phyloP scores from a whole-genome alignment of 1,140 invertebrate species.

The Sycobia sp. region DNA sequence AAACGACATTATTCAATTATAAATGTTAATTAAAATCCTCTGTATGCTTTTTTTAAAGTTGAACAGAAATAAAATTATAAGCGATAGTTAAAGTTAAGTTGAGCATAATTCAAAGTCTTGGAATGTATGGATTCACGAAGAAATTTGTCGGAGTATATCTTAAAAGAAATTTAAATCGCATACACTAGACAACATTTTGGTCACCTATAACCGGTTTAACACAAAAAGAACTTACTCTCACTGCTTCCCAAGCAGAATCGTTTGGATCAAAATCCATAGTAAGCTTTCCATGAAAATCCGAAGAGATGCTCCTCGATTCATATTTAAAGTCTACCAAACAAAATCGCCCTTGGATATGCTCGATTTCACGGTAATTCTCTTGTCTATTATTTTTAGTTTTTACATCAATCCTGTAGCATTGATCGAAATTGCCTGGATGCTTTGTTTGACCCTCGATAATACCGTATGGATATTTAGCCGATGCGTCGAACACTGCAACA shows the following conservation, averaged over 20 bases:
- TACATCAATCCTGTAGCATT: constrained; percentile 39
- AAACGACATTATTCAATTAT: no score
- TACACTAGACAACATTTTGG: no score
- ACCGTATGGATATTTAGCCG: constrained; percentile 41
- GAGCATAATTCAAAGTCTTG: no score
- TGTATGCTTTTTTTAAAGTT: no score
- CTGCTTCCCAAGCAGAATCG: constrained; percentile 47
- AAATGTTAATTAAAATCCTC: no score
- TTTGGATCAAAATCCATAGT: constrained; percentile 43
- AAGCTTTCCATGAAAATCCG: constrained; percentile 27
- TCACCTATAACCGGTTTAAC: no score
- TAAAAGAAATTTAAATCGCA: no score
- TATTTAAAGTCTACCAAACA: constrained; percentile 47
- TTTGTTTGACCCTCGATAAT: constrained; percentile 39
- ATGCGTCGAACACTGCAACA: constrained; percentile 44
- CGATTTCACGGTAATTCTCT: background rate
- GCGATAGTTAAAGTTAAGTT: no score
- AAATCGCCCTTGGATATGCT: constrained; percentile 44
- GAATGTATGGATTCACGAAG: no score
- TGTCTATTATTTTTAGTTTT: background rate
- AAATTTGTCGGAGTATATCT: no score
- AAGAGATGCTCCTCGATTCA: constrained; percentile 27
- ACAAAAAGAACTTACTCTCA: constrained; percentile 43
- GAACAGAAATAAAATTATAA: no score
- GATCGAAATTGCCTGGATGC: constrained; percentile 46